Evolutionary conservation across 2,888 invertebrate species (phyloP).

Genomic region (Ennomos quercinarius): DNA sequence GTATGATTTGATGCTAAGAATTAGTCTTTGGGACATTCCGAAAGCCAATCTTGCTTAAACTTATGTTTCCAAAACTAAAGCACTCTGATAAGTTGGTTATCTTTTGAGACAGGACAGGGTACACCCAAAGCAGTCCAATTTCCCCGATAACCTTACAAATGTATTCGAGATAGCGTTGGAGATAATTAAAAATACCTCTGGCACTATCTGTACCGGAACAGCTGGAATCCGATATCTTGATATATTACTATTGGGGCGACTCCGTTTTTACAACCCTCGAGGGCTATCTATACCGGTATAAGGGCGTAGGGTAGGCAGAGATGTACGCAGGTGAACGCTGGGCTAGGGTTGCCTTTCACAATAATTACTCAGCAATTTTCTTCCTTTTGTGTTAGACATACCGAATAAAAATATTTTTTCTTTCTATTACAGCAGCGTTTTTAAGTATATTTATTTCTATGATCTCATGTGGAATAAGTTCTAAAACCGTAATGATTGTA

Average conservation of each 20-base stretch:
- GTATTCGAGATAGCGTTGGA: constrained; percentile 29
- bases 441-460: too few relatives aligned
- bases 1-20: too few relatives aligned
- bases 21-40: too few relatives aligned
- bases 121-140: constrained; percentile 26
- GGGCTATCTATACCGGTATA: constrained; percentile 49
- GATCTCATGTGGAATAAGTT: too few relatives aligned
- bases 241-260: constrained; percentile 68
- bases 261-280: constrained; percentile 69
- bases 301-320: constrained; percentile 28
- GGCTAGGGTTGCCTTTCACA: background rate
- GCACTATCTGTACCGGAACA: constrained; percentile 53
- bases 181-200: constrained; percentile 63
- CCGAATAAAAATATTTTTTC: too few relatives aligned
- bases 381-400: background rate
- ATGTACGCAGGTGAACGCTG: constrained; percentile 24
- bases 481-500: too few relatives aligned
- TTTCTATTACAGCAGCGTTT: too few relatives aligned
- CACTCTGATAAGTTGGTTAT: background rate
- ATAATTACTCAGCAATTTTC: constrained; percentile 12
- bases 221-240: constrained; percentile 74
- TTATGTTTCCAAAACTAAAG: too few relatives aligned
- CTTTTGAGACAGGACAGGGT: constrained; percentile 26
- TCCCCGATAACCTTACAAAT: constrained; percentile 42
- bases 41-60: too few relatives aligned